Evolutionary conservation across 2,113 vertebrate genomes (phyloP), one percentile per base, ranked within the genome.

Genomic region (Tauraco erythrolophus): DNA sequence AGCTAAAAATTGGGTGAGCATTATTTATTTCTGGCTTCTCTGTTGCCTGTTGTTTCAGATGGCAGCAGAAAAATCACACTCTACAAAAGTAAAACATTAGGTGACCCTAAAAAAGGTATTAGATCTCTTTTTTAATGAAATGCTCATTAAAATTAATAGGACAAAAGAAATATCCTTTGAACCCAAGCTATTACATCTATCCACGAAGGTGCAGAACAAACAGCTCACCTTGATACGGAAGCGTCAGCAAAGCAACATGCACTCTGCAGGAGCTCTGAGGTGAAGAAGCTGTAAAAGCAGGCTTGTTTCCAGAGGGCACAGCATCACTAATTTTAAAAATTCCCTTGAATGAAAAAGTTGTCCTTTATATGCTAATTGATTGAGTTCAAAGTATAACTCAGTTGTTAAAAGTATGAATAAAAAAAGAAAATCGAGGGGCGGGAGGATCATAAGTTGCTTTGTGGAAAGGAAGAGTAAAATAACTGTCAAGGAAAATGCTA

Each of bases 351-450:
- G 69, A 71, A 88, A 96, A 94, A 81, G 21, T 50, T 81, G 46
- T 76, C 57, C 69, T 97, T 98, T 91, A 92, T 92, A 92, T 96
- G 94, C 57, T 95, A 97, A 98, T 93, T 92, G 60, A 53, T 69
- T 93, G 54, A 37, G 58, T 91, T 95, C 74, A 95, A 96, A 97
- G 76, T 86, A 70, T 33, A 92, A 60, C 11, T 65, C 70, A 48
- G 28, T 84, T 83, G 54, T 72, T 88, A 57, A 89, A 93, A 94
- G 25, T 79, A 78, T 65, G 87, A 96, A 87, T 62, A 82, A 84
- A 92, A 88, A 80, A 56, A 51, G n/a, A 61, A 83, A 75, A 70
- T 13, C 8, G 2, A 28, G 68, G 56, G 31, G 45, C 0, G 0
- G 16, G 24, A 14, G 24, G 39, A 94, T 86, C 83, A 28, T 58